A percentile compares a stretch with the other conserved stretches of the same genome.
Evolutionary conservation across 2,888 invertebrate genomes (phyloP).

Genomic region (Drosophila anceps): DNA sequence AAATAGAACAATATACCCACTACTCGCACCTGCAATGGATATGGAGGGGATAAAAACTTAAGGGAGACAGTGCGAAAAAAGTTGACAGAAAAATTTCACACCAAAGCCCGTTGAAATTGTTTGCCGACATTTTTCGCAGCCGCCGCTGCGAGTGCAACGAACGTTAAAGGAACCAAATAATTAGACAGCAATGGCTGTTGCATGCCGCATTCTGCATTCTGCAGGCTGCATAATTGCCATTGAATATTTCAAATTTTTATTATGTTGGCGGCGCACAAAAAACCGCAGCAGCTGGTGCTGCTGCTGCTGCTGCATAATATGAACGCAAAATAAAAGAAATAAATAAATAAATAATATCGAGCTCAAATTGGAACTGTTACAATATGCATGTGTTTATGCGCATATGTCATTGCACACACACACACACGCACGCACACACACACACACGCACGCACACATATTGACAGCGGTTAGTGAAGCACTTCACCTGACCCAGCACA

Average conservation of each 20-base stretch:
- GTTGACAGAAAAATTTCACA: constrained; percentile 43
- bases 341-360: constrained; percentile 1
- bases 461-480: constrained; percentile 4
- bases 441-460: neutral
- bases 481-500: constrained; percentile 44
- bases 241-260: constrained; percentile 20
- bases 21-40: neutral
- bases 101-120: constrained; percentile 19
- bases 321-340: constrained; percentile 11
- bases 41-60: neutral
- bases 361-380: constrained; percentile 41
- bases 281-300: constrained; percentile 33
- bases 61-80: constrained; percentile 9
- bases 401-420: constrained; percentile 44
- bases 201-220: neutral
- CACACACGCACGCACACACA: too few species aligned
- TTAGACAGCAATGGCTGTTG: constrained; percentile 21
- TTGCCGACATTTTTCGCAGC: constrained; percentile 12
- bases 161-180: constrained; percentile 38
- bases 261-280: neutral
- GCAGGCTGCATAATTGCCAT: constrained; percentile 24
- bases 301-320: constrained; percentile 35
- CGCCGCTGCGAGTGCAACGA: constrained; percentile 43
- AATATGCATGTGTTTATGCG: constrained; percentile 57
- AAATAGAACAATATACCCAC: neutral